Evolutionary conservation across 2,113 vertebrate genomes (phyloP).

Genomic region (Apodemus sylvaticus): DNA sequence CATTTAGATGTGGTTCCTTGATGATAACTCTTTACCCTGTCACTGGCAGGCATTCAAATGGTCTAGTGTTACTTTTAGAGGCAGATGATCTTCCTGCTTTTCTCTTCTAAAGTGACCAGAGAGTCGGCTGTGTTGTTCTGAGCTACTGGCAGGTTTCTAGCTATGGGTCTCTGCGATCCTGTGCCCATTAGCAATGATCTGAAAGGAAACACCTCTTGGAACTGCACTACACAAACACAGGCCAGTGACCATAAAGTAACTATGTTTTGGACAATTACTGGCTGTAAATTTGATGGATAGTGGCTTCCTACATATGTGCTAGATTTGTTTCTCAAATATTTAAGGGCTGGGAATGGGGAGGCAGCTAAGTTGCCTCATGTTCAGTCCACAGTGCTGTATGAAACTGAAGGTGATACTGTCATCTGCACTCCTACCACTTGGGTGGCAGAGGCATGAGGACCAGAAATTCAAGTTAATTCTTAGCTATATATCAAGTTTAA

Average conservation of each 20-base stretch:
- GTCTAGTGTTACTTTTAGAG: background rate
- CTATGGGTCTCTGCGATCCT: background rate
- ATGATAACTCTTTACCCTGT: background rate
- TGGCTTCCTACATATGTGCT: background rate
- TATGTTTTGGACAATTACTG: background rate
- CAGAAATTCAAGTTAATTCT: background rate
- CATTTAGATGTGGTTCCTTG: slow-evolving; percentile 48
- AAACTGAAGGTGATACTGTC: background rate
- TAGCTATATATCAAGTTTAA: background rate
- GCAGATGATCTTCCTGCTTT: background rate
- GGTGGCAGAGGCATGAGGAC: background rate
- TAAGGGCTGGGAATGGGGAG: background rate
- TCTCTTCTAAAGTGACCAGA: slow-evolving; percentile 8
- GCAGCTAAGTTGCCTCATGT: background rate
- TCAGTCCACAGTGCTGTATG: background rate
- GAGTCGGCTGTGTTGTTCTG: background rate
- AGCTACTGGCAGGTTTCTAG: background rate
- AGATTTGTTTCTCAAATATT: background rate
- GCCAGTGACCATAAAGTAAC: background rate
- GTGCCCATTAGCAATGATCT: background rate
- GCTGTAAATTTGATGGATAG: background rate
- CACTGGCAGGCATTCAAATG: slow-evolving; percentile 7
- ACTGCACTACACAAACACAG: background rate
- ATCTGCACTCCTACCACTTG: background rate
- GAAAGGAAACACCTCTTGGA: background rate